Conservation (phyloP, 2,888 invertebrate species). For the Rhagonycha lutea region DNA sequence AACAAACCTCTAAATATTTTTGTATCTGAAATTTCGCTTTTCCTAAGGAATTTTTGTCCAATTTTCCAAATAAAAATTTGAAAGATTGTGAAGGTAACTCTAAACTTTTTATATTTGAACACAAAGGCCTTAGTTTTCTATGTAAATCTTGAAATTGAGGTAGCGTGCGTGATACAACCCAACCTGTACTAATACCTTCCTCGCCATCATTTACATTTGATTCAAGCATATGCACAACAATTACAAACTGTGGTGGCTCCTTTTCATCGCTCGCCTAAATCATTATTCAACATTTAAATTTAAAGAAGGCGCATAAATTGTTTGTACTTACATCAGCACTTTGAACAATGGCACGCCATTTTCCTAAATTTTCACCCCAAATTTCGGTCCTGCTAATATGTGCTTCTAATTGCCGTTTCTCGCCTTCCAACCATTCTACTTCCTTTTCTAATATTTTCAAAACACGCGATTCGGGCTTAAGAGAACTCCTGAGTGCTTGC, state of each 20-base stretch:
- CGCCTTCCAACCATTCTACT: conserved; percentile 80
- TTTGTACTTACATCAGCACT: conserved; percentile 73
- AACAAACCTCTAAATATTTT: conserved; percentile 76
- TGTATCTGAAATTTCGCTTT: conserved; percentile 83
- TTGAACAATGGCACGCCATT: conserved; percentile 85
- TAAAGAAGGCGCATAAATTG: not conserved
- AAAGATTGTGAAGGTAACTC: conserved; percentile 83
- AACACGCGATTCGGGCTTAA: conserved; percentile 83
- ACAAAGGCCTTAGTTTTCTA: conserved; percentile 80
- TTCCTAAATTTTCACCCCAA: conserved; percentile 88
- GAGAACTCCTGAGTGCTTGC: conserved; percentile 78
- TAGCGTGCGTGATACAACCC: conserved; percentile 68
- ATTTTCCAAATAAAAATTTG: conserved; percentile 82
- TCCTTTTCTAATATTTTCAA: conserved; percentile 79
- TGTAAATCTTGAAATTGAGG: conserved; percentile 77
- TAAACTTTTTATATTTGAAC: conserved; percentile 77
- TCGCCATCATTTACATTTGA: conserved; percentile 62
- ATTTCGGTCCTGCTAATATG: conserved; percentile 84
- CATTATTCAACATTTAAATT: conserved; percentile 15
- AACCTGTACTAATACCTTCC: conserved; percentile 65
- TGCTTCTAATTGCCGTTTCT: conserved; percentile 79
- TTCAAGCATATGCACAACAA: conserved; percentile 77
- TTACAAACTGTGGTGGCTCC: conserved; percentile 70
- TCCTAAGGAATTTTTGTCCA: conserved; percentile 78
- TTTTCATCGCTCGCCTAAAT: conserved; percentile 56